Base-by-base conservation (phyloP, 2,888 invertebrate species). In the Chrysolina haemoptera region DNA sequence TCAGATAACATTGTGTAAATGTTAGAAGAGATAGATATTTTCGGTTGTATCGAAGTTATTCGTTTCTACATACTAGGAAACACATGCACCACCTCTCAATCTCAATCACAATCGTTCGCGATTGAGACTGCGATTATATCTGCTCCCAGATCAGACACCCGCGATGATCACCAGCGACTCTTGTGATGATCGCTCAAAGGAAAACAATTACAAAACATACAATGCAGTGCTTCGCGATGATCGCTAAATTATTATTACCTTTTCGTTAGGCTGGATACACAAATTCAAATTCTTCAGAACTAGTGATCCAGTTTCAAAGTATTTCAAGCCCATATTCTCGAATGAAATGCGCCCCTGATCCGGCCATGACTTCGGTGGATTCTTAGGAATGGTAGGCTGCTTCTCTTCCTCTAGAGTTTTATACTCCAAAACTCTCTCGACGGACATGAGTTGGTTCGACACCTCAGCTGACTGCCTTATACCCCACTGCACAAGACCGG, bases 391-490 rank as follows among this genome's bases (percentile, higher is more conserved):
- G 74, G 85, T 84, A 2, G 91, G 89, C 81, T 92, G 90, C 6
- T 88, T 84, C 80, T 94, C 93, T 0, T 90, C 89, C 1, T 91
- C 89, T n/a, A 97, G 89, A 22, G 90, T 88, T 0, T 93, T 92
- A 87, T 97, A 97, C 84, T 96, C 95, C 11, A 96, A 86, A 0
- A 97, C 93, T 79, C 97, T 89, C 88, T 97, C 97, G 0, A 97
- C 96, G 3, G 94, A 93, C 85, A 93, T 94, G 85, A 95, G 90
- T 82, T 93, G 93, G 74, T 94, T 95, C 8, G 93, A 90, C 70
- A 94, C 92, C 88, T 96, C 96, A 0, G 96, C 95, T 75, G 94
- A 91, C 89, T 96, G 96, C 48, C 96, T 89, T 85, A 96, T 94
- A 0, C 95, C 95, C 93, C 95, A 96, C 83, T 92, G 91, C 1